Evolutionary conservation across 2,113 vertebrate species (phyloP).

Genomic region (Scartelaos histophorus): DNA sequence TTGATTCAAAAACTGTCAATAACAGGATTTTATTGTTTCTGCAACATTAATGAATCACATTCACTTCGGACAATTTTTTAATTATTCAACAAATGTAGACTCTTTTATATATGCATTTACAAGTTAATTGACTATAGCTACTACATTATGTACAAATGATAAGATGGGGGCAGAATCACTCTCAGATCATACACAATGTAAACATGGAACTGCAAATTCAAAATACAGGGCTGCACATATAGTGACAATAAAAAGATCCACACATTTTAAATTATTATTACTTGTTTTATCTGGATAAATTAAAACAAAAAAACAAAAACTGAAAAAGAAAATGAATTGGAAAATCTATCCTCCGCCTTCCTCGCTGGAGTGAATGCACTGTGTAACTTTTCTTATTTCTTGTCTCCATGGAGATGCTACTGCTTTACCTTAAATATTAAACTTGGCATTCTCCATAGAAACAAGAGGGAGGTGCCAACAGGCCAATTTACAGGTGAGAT

Average conservation of each 20-base stretch:
- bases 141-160: constrained; percentile 3
- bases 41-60: constrained; percentile 16
- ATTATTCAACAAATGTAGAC: constrained; percentile 29
- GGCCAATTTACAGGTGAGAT: too few relatives aligned
- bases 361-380: too few relatives aligned
- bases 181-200: neutral
- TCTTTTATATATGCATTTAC: constrained; percentile 11
- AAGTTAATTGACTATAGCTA: constrained; percentile 8
- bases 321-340: too few relatives aligned
- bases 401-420: too few relatives aligned
- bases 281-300: too few relatives aligned
- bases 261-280: too few relatives aligned
- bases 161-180: neutral
- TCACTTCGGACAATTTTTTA: neutral
- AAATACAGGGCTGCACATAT: neutral
- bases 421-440: too few relatives aligned
- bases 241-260: neutral
- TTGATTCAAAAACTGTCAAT: neutral
- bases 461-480: too few relatives aligned
- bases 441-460: too few relatives aligned
- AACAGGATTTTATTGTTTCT: neutral
- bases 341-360: too few relatives aligned
- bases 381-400: too few relatives aligned
- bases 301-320: neutral
- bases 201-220: constrained; percentile 13